Conservation (phyloP, 2,797 vertebrate genomes). For the Delichon dasypus region DNA sequence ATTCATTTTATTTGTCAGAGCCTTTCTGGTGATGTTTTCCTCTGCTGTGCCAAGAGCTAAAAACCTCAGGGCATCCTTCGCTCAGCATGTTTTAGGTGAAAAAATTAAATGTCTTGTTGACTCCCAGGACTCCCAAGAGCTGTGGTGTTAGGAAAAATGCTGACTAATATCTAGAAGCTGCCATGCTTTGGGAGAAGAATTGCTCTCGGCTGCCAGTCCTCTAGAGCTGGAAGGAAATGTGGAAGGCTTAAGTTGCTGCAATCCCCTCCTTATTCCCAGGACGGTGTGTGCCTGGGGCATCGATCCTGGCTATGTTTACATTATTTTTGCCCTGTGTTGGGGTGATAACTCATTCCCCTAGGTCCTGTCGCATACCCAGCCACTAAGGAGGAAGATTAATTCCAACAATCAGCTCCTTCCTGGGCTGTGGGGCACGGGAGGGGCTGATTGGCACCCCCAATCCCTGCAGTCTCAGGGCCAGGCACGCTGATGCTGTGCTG, state of each 20-base stretch:
- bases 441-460: neutral
- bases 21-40: neutral
- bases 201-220: neutral
- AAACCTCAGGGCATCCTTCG: neutral
- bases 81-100: neutral
- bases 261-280: neutral
- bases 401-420: neutral
- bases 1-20: neutral
- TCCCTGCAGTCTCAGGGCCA: neutral
- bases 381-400: neutral
- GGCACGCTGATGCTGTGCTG: accelerated
- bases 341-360: neutral
- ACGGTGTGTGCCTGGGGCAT: neutral
- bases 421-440: accelerated
- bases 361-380: neutral
- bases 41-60: neutral
- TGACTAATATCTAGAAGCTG: neutral
- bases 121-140: neutral
- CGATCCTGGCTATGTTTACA: neutral
- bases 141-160: neutral
- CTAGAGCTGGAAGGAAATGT: neutral
- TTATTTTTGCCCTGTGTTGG: neutral
- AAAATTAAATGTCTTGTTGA: conserved; percentile 25
- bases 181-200: neutral
- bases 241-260: neutral